Percentiles rank a stretch among this genome's conserved stretches.
Evolutionary conservation across 2,888 invertebrate species (phyloP).

Genomic region (Synanthedon andrenaeformis): DNA sequence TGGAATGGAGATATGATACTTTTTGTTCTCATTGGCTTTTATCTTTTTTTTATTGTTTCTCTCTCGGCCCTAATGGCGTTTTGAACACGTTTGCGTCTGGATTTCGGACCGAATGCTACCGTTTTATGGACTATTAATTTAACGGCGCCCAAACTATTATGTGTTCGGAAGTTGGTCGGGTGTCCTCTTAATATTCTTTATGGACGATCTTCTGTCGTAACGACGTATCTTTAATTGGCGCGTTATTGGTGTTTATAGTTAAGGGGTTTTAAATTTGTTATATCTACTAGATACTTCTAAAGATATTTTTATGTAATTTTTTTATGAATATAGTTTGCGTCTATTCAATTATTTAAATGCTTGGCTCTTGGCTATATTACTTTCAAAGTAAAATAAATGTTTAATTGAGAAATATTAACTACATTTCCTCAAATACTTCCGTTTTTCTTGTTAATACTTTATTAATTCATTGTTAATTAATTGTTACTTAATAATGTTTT

Average conservation of each 20-base stretch:
- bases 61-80: slow-evolving; percentile 37
- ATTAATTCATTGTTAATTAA: too few relatives aligned
- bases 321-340: too few relatives aligned
- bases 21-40: slow-evolving; percentile 33
- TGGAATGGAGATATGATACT: slow-evolving; percentile 57
- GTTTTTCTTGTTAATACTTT: too few relatives aligned
- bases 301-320: too few relatives aligned
- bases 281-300: too few relatives aligned
- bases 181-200: background rate
- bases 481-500: too few relatives aligned
- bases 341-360: too few relatives aligned
- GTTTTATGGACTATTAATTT: slow-evolving; percentile 59
- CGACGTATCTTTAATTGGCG: slow-evolving; percentile 20
- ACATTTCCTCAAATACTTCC: too few relatives aligned
- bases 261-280: background rate
- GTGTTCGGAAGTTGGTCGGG: slow-evolving; percentile 7
- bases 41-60: slow-evolving; percentile 24
- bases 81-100: slow-evolving; percentile 43
- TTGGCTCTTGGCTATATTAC: too few relatives aligned
- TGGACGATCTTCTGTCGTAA: slow-evolving; percentile 8
- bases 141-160: slow-evolving; percentile 22
- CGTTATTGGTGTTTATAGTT: slow-evolving; percentile 7
- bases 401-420: too few relatives aligned
- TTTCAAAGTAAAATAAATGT: too few relatives aligned
- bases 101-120: slow-evolving; percentile 43